Conservation (phyloP, 1,140 invertebrate species). For the Leptinotarsa texana region DNA sequence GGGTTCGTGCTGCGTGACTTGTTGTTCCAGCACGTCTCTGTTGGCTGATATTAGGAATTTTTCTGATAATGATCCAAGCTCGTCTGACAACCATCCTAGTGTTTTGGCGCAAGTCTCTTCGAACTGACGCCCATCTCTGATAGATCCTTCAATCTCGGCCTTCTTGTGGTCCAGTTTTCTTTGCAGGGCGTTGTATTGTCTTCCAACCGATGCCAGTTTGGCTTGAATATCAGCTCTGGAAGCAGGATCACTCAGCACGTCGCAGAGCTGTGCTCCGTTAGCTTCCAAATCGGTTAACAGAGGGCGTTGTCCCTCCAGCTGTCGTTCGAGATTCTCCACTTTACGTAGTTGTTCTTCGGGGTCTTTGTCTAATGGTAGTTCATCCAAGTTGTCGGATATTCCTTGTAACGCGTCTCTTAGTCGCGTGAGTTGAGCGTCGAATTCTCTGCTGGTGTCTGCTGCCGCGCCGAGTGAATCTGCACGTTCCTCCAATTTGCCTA, state of each 20-base stretch:
- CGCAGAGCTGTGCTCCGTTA: constrained; percentile 81
- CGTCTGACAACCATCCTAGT: constrained; percentile 84
- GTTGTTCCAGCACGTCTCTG: constrained; percentile 78
- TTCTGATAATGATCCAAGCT: constrained; percentile 74
- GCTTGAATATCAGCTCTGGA: constrained; percentile 88
- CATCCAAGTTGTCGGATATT: constrained; percentile 85
- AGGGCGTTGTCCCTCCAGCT: constrained; percentile 84
- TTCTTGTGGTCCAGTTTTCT: constrained; percentile 88
- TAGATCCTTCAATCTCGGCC: constrained; percentile 85
- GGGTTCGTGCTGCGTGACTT: constrained; percentile 86
- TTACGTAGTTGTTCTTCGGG: constrained; percentile 86
- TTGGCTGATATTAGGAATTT: constrained; percentile 85
- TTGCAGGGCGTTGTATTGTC: constrained; percentile 82
- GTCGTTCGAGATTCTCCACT: constrained; percentile 82
- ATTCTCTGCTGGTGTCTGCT: constrained; percentile 86
- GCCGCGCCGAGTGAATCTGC: constrained; percentile 84
- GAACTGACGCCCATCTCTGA: constrained; percentile 83
- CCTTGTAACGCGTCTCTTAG: constrained; percentile 80
- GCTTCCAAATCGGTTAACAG: constrained; percentile 85
- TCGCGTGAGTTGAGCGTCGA: constrained; percentile 81
- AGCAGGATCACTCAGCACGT: constrained; percentile 87
- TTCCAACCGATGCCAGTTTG: constrained; percentile 80
- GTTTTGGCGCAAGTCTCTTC: constrained; percentile 84
- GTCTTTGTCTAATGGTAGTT: constrained; percentile 79
- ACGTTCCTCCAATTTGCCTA: constrained; percentile 78